Base-by-base conservation (phyloP, 2,797 vertebrate species). In the Acrossocheilus fasciatus region DNA sequence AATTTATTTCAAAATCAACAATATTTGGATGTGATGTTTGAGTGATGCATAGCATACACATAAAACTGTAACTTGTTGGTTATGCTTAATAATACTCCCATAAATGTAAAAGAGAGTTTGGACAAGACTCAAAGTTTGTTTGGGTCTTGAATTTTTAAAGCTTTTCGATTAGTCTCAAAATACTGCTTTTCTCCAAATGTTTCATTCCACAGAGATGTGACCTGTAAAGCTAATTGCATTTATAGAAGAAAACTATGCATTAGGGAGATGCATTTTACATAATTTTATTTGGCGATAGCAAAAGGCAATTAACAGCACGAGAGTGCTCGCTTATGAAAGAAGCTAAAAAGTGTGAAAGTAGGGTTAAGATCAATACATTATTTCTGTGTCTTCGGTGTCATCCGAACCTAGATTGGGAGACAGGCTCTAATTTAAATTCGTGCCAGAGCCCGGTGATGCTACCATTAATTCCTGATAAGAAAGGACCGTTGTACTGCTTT, bases 261-360 rank as follows among this genome's bases (percentile, higher is more conserved):
- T 92, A 92, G 86, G 86, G 89, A 73, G 81, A 90, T 87, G 90
- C 91, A 90, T 90, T 87, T 91, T 0, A 91, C 93, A 95, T 95
- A 94, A 95, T 94, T 95, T 94, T 94, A 91, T 94, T 95, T 94
- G 93, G 93, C 93, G 94, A 93, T 91, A 92, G 70, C 92, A 94
- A 93, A 92, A 88, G 89, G 92, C 93, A 91, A 94, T 95, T 94
- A 94, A 93, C 92, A 88, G 92, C 88, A 91, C 78, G 23, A 81
- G 90, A 90, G 88, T 88, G 69, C 86, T 84, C 89, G 90, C 83
- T 89, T 91, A 90, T 52, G 57, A 93, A 91, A 90, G 90, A 87
- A 88, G 64, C 30, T 69, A 82, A 87, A 77, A 82, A 88, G 39
- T 83, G 84, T 75, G 30, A 68, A 84, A 30, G 3, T 10, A 80